Percentiles rank a stretch among this genome's conserved stretches.
These are phyloP conservation scores for Yponomeuta malinellus DNA, from an alignment of 2,888 invertebrate species.

Conservation along the genomic window DNA sequence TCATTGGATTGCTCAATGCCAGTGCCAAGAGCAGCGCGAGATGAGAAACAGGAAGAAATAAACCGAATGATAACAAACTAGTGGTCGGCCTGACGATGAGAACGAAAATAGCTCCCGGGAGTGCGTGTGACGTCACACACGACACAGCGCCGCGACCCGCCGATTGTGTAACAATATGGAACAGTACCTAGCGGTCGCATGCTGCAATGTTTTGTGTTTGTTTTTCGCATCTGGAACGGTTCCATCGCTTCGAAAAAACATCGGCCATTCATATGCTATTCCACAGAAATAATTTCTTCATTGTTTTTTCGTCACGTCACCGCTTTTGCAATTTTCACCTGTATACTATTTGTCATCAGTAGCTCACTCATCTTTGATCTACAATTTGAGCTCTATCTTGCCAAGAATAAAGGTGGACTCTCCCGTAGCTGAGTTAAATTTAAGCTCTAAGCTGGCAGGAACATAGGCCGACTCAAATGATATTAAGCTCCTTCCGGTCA, in stretches of 20 bases:
- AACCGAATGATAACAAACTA: constrained; percentile 48
- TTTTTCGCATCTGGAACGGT: constrained; percentile 24
- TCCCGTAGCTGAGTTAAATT: too few relatives aligned
- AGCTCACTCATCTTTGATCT: neutral
- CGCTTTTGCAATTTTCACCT: neutral
- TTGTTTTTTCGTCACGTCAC: neutral
- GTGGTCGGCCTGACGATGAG: constrained; percentile 42
- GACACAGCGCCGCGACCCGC: constrained; percentile 29
- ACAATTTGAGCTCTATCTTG: too few relatives aligned
- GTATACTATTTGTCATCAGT: neutral
- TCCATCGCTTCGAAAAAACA: constrained; percentile 15
- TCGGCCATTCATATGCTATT: neutral
- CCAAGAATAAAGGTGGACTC: too few relatives aligned
- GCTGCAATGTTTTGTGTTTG: constrained; percentile 4
- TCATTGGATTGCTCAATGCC: constrained; percentile 35
- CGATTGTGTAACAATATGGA: neutral
- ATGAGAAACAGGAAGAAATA: constrained; percentile 55
- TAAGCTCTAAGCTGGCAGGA: too few relatives aligned
- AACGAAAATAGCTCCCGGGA: constrained; percentile 49
- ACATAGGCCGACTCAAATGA: too few relatives aligned
- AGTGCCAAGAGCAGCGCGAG: constrained; percentile 54
- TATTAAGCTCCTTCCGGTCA: too few relatives aligned
- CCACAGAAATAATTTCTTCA: neutral
- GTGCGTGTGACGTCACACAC: constrained; percentile 29
- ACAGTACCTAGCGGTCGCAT: constrained; percentile 25